Base-by-base conservation (phyloP, 2,113 vertebrate genomes). In the Alligator mississippiensis region DNA sequence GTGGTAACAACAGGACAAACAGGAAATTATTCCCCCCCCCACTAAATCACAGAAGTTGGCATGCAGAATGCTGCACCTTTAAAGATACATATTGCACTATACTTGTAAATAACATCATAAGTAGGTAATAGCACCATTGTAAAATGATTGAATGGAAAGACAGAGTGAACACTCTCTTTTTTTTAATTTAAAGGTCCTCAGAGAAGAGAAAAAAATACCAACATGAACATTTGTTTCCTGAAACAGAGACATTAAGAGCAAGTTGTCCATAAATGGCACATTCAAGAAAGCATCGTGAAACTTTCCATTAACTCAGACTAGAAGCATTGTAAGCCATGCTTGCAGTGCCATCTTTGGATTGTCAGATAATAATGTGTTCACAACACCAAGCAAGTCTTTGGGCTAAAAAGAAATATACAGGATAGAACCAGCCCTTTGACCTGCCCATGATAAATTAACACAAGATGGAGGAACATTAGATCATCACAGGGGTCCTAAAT, bases 61-160 rank as follows among this genome's bases (percentile, higher is more conserved):
- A 86, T 70, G 4, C 0, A 83, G 81, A 24, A 8, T 25, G 88
- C 75, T 74, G 90, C 94, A 5, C 79, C 72, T 34, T 85, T 90
- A 87, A 90, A 90, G 94, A 89, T 91, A 92, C 82, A 74, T 97
- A 97, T 97, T 97, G 97, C 97, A 97, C 97, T 97, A 96, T 87
- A 91, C 89, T 95, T 24, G 85, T 94, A 85, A 90, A 70, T 87
- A 93, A 86, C 87, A 76, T 92, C 19, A 80, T 89, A 86, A 92
- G 95, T 90, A 95, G 94, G 27, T 95, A 76, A 91, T 95, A 97
- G 97, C 97, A 97, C 97, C 96, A 3, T 84, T 94, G 96, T 88
- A 85, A 92, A 92, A 93, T 47, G 94, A 92, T 60, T 82, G 90
- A 16, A 6, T 82, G 91, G 93, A 80, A 86, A 21, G 86, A 90